Percentiles rank a stretch among this genome's conserved stretches.
Evolutionary conservation across 2,797 vertebrate genomes (phyloP).

Genomic region (Phrynocephalus vlangalii): DNA sequence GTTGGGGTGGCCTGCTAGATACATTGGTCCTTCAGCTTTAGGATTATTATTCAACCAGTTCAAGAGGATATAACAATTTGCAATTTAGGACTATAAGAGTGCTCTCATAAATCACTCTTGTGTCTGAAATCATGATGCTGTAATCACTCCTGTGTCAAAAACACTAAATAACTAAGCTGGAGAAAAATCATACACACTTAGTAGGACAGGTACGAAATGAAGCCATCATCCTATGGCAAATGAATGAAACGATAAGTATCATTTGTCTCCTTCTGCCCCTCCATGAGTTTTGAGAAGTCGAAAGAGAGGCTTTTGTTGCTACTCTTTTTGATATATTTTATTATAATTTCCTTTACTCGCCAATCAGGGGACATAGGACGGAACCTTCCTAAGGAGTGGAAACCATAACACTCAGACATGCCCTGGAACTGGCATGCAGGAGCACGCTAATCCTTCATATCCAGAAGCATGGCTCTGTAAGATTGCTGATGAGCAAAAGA

Average conservation of each 20-base stretch:
- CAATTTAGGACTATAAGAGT: neutral
- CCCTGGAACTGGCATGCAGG: too few relatives aligned
- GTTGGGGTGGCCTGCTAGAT: too few relatives aligned
- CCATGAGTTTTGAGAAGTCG: neutral
- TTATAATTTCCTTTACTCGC: neutral
- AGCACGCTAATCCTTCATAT: too few relatives aligned
- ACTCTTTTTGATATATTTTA: neutral
- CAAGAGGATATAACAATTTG: neutral
- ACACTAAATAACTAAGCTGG: neutral
- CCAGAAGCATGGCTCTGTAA: too few relatives aligned
- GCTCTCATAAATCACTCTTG: neutral
- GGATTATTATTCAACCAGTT: neutral
- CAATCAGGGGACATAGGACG: too few relatives aligned
- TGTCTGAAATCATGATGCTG: neutral
- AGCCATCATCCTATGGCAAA: neutral
- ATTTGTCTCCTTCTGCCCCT: neutral
- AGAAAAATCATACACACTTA: neutral
- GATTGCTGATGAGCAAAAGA: too few relatives aligned
- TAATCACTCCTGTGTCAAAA: neutral
- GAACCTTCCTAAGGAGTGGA: too few relatives aligned
- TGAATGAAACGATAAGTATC: neutral
- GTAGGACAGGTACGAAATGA: neutral
- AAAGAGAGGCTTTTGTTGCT: neutral
- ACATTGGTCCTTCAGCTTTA: neutral
- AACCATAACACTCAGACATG: too few relatives aligned